These are phyloP conservation scores for Philypnodon macrostomus DNA, from an alignment of 2,797 vertebrate genomes.

Conservation along the genomic window DNA sequence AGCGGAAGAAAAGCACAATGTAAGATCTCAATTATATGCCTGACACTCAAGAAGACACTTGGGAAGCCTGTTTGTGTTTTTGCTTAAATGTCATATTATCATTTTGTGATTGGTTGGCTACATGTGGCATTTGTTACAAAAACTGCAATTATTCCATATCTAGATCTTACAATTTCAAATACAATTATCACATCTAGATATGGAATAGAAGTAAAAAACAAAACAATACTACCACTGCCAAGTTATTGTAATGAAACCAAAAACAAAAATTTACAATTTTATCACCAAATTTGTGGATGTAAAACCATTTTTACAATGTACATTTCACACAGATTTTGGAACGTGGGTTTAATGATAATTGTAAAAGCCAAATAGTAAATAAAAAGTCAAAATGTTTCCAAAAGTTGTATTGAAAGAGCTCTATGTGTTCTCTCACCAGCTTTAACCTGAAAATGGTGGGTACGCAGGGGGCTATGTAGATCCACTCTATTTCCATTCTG, in stretches of 20 bases:
- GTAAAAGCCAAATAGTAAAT: neutral
- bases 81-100: slow-evolving; percentile 30
- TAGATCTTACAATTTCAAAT: too few species aligned
- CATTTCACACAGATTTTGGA: neutral
- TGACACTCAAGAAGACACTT: slow-evolving; percentile 53
- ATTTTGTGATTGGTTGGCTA: slow-evolving; percentile 19
- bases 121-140: too few species aligned
- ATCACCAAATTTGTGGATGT: too few species aligned
- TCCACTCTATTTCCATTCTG: slow-evolving; percentile 24
- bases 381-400: neutral
- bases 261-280: too few species aligned
- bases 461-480: slow-evolving; percentile 6
- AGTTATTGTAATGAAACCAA: too few species aligned
- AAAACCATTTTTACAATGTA: too few species aligned
- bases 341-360: neutral
- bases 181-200: too few species aligned
- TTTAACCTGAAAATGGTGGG: slow-evolving; percentile 18
- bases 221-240: too few species aligned
- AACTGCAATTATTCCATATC: too few species aligned
- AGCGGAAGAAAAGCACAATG: slow-evolving; percentile 57
- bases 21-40: slow-evolving; percentile 74
- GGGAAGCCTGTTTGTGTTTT: slow-evolving; percentile 45
- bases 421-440: neutral
- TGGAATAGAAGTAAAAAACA: too few species aligned
- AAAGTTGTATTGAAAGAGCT: neutral